Base-by-base conservation (phyloP, 2,797 vertebrate species). In the Vespertilio murinus region DNA sequence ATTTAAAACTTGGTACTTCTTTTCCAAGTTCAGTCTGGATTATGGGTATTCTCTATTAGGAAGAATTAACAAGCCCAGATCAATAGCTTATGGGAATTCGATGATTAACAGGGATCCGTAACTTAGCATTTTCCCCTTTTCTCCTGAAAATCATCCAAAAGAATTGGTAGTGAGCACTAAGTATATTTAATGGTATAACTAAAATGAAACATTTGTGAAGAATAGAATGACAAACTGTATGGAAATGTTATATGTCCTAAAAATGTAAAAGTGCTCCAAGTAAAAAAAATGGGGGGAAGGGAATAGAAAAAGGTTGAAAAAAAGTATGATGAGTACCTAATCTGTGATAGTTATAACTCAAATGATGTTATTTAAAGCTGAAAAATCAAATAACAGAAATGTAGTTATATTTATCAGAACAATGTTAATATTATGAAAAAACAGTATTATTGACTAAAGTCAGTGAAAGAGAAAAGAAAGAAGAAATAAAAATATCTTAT, bases 1-100 rank as follows among this genome's bases (percentile, higher is more conserved):
- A 69, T 92, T 95, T 96, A 90, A 96, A 96, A 95, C 12, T 87
- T 92, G 61, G 67, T 90, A 88, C 56, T 87, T 95, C 79, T 90
- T 93, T 95, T 90, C 70, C 80, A 94, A 89, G 80, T 94, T 95
- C 70, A 78, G 93, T 56, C 75, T 80, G 45, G 90, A 95, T 10
- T 92, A 88, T 70, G n/a, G 42, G 61, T 84, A 90, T 81, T 94
- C 85, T 84, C 91, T 93, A 85, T 56, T 74, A 81, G 73, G 61
- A 93, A 95, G 52, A 94, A 94, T 93, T 88, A 96, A 93, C 33
- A 93, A 92, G 73, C 78, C 56, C 89, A 93, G 78, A 90, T 73
- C 73, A 96, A 94, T 91, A 93, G 49, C 23, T 94, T 81, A 92
- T 67, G 67, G 49, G 9, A 92, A 96, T 80, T 94, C 88, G 54